A percentile compares a stretch with the other conserved stretches of the same genome.
Evolutionary conservation across 2,797 vertebrate species (phyloP).

Genomic region (Chlorospingus flavigularis): DNA sequence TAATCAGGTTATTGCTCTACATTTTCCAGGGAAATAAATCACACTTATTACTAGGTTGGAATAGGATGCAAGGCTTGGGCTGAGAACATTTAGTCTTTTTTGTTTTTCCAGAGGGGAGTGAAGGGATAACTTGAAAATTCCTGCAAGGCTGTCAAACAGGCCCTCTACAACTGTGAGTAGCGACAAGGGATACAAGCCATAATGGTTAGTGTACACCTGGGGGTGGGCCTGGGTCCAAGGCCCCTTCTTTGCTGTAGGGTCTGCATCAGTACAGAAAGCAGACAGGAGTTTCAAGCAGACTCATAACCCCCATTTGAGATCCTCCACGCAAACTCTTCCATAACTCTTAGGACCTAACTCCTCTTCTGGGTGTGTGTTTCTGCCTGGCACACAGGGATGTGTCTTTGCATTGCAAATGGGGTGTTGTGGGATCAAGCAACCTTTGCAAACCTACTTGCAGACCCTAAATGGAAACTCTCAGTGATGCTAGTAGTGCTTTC

Average conservation of each 20-base stretch:
- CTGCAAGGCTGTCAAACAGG: not conserved
- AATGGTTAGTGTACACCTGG: not conserved
- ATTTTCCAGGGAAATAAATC: constrained; percentile 64
- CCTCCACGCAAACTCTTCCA: not conserved
- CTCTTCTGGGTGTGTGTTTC: not conserved
- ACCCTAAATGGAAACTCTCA: not conserved
- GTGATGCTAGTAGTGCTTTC: not conserved
- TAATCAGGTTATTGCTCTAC: constrained; percentile 64
- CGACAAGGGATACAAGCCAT: not conserved
- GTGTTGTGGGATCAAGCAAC: not conserved
- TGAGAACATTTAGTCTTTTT: constrained; percentile 5
- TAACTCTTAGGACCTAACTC: not conserved
- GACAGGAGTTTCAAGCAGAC: not conserved
- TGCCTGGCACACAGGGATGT: not conserved
- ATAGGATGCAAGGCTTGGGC: not conserved
- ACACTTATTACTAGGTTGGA: constrained; percentile 53
- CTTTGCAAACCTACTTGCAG: not conserved
- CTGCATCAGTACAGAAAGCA: not conserved
- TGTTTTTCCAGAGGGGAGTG: not conserved
- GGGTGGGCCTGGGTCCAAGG: not conserved
- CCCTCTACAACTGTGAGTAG: not conserved
- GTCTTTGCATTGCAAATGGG: not conserved
- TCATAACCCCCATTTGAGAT: not conserved
- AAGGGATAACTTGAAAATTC: constrained; percentile 16
- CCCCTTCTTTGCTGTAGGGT: not conserved